Base-by-base conservation (phyloP, 2,888 invertebrate genomes). In the Ectobius pallidus region DNA sequence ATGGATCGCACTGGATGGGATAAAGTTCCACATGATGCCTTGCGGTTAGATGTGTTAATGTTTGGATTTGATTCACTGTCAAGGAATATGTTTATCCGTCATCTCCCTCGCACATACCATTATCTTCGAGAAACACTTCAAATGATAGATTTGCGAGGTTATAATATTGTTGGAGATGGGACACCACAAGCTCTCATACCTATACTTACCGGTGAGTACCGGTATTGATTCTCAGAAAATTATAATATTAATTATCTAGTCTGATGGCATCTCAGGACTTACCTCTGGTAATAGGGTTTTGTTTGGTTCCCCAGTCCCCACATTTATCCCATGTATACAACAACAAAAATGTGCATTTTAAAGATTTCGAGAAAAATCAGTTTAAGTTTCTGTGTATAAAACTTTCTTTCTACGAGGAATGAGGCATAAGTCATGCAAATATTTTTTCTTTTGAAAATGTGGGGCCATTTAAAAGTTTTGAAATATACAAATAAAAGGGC, bases 1-100 rank as follows among this genome's bases (percentile, higher is more conserved):
- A 82, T 81, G 75, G 81, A 84, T 49, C 80, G 81, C 62, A 79
- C 80, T 14, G 84, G 81, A 20, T 90, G 88, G 87, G 81, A 84
- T 20, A 81, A 83, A 68, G 80, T 87, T 27, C 83, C 86, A 0
- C 72, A 79, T 14, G 82, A 84, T 69, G 82, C 86, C 70, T 79
- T 89, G 14, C 86, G 86, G 63, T 79, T 90, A 55, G 94, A 94
- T 81, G 90, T 96, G 0, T 82, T 96, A 0, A 94, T 96, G 85
- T 89, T 95, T 76, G 96, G 95, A 0, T 92, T 94, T 78, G 97
- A 97, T 83, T 96, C 97, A 0, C 83, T 97, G 0, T 94, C 96
- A 0, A 87, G 91, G 65, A 92, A 94, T 83, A 91, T 92, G 9
- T 94, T 93, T 79, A 90, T 91, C 63, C 85, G 95, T 20, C 91